Evolutionary conservation across 1,140 invertebrate species (phyloP).

Genomic region (Euura lappo): DNA sequence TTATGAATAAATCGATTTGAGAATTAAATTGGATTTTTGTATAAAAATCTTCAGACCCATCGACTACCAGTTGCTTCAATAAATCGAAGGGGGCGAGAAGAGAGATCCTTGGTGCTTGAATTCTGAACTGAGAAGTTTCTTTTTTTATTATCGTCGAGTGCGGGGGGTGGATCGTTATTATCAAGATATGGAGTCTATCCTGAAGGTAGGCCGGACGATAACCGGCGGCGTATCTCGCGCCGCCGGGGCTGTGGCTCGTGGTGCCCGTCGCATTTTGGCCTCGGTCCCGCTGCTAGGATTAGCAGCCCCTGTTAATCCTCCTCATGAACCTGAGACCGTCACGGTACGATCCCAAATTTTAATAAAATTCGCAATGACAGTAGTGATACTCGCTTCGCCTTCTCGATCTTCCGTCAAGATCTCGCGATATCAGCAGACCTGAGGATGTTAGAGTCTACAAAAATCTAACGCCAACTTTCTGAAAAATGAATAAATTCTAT

Average conservation of each 20-base stretch:
- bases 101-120: too few species aligned
- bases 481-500: too few species aligned
- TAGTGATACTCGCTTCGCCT: background rate
- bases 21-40: too few species aligned
- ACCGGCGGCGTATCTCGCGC: conserved; percentile 48
- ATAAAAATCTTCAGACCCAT: too few species aligned
- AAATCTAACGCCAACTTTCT: too few species aligned
- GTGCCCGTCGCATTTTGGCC: conserved; percentile 48
- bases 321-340: background rate
- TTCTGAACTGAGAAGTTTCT: too few species aligned
- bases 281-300: conserved; percentile 51
- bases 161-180: too few species aligned
- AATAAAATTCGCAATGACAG: background rate
- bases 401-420: background rate
- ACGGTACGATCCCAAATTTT: conserved; percentile 22
- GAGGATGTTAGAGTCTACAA: background rate
- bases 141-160: too few species aligned
- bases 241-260: conserved; percentile 47
- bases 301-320: conserved; percentile 10
- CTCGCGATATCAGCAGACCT: background rate
- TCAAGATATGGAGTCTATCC: conserved; percentile 49
- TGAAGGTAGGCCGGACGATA: conserved; percentile 51
- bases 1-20: too few species aligned
- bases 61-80: too few species aligned
- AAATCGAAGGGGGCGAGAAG: too few species aligned